These are phyloP conservation scores for Trinectes maculatus DNA, from an alignment of 2,113 vertebrate species.

Conservation along the genomic window DNA sequence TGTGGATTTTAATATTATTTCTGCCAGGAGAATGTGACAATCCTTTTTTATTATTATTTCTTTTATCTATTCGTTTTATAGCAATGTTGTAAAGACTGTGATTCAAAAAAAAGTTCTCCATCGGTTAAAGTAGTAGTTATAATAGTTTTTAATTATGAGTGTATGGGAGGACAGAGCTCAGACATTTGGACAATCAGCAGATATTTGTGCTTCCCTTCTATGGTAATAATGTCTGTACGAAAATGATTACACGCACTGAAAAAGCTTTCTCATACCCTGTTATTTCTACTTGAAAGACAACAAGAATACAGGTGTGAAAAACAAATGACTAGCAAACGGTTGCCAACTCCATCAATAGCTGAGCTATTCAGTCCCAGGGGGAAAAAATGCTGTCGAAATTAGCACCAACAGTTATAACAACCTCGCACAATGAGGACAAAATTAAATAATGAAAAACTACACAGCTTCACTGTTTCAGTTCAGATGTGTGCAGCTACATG, in stretches of 20 bases:
- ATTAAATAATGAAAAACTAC: neutral
- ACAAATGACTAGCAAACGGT: constrained; percentile 14
- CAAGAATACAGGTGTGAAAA: constrained; percentile 28
- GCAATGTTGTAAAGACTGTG: constrained; percentile 19
- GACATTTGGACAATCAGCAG: constrained; percentile 16
- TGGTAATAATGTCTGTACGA: neutral
- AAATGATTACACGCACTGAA: constrained; percentile 34
- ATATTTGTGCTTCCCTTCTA: neutral
- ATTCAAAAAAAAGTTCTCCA: constrained; percentile 23
- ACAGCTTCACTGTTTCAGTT: too few relatives aligned
- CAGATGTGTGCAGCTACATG: neutral
- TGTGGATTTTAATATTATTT: constrained; percentile 44
- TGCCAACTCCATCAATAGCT: constrained; percentile 20
- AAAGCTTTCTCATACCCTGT: constrained; percentile 8
- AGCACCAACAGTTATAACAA: neutral
- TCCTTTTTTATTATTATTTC: constrained; percentile 30
- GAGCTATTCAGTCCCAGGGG: constrained; percentile 1
- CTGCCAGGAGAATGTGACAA: constrained; percentile 21
- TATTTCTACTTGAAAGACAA: constrained; percentile 29
- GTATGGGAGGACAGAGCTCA: neutral
- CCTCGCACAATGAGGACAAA: neutral
- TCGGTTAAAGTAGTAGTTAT: constrained; percentile 22
- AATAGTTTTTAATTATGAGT: neutral
- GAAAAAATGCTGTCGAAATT: constrained; percentile 8
- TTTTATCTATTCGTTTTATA: neutral